Base-by-base conservation (phyloP, 2,113 vertebrate species). In the Ammodytes dubius region DNA sequence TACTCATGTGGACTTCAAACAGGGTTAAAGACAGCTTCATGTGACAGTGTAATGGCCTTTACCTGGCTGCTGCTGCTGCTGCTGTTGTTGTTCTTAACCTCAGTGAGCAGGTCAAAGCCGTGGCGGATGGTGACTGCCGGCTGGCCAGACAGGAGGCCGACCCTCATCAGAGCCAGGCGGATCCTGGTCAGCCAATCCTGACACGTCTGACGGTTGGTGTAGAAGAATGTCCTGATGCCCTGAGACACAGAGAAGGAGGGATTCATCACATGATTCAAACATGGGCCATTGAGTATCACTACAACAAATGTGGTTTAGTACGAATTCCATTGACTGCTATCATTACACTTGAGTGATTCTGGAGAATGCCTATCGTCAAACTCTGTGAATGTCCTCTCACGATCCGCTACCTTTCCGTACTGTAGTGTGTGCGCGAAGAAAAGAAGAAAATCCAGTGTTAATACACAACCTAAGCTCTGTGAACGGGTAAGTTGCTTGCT, bases 101-200 rank as follows among this genome's bases (percentile, higher is more conserved):
- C 98, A 1, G 97, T 92, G 0, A 99, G 96, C 77, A 99, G 95
- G 90, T 99, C 97, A 70, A 99, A 99, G 15, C 98, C 98, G 0
- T 99, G 98, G 19, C 98, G 96, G 63, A 99, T 95, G 1, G 98
- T 99, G 49, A 99, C 98, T 1, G 98, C 98, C 5, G 98, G 98
- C 57, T 99, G 98, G 37, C 98, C 98, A n/a, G 98, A 97, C 77
- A 99, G 93, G 86, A 99, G 91, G 0, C 98, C 98, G 43, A 99
- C 98, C 15, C 98, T 95, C 98, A 99, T 99, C 83, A 99, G 96
- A 15, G 98, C 98, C 78, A 99, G 95, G 54, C 98, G 96, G 70
- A 99, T 98, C 60, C 98, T 95, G 0, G 98, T 99, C 71, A 99
- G 92, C 98, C 98, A 99, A 84, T 99, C 98, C 66, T 99, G 98